Base-by-base conservation (phyloP, 2,113 vertebrate genomes). In the Tyrannus savana region DNA sequence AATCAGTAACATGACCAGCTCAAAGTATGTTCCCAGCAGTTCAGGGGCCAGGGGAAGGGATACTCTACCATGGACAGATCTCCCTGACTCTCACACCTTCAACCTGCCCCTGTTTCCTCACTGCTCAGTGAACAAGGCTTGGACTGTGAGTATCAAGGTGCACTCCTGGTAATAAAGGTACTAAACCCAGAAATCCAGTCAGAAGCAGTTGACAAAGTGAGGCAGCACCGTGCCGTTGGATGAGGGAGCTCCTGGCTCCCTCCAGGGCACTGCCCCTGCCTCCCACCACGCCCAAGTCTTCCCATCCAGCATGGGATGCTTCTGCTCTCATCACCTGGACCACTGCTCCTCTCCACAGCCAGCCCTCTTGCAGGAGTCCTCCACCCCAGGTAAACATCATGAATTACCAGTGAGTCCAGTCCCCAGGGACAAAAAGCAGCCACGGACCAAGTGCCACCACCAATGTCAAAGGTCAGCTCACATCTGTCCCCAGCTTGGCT, bases 351-450 rank as follows among this genome's bases (percentile, higher is more conserved):
- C 19, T 67, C 37, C 62, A 59, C 42, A 49, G 58, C 66, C 53
- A 89, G 31, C 27, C 27, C 78, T 84, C 86, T 25, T 10, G 18
- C n/a, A 75, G 33, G 39, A 69, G 24, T 33, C 6, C 46, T 56
- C 46, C 60, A 66, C 7, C 7, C 33, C 46, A 23, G 49, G 39
- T 14, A 69, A 52, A 31, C n/a, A 24, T 16, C 27, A 49, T 0
- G 13, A 33, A 37, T 31, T 30, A 35, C 7, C 19, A 68, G 49
- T 12, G 44, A 60, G 14, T 8, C 12, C 25, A 62, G 37, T 53
- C 60, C 73, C 73, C 55, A 60, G 0, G 0, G 76, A 46, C 39
- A 33, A 19, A 14, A 17, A 18, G 46, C 2, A 1, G 47, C 14
- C 24, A 16, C 0, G 10, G 46, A n/a, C 42, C 23, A 2, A 0